Evolutionary conservation across 1,140 invertebrate species (phyloP), one percentile per base, ranked within the genome.

Genomic region (Drosophila tristis): DNA sequence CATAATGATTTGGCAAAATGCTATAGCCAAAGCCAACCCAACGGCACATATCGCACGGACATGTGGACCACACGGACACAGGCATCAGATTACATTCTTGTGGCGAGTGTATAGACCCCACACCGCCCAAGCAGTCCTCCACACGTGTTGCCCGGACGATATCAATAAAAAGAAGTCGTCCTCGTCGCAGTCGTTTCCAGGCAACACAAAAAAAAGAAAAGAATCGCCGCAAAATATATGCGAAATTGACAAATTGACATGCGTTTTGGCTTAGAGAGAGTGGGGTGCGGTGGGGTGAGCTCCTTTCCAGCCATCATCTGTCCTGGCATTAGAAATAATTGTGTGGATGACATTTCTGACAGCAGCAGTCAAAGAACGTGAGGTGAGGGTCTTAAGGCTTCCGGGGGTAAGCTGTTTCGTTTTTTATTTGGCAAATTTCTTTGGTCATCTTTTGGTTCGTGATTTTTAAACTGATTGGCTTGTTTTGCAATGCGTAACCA

Each of bases 11-110:
- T 84, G 76, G 66, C 78, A 80, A 51, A 29, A 50, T 62, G 35
- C 47, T 31, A 51, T 62, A 31, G 63, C 55, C 63, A 65, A 66
- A 31, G 31, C 53, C 42, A 53, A 54, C 42, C 74, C 65, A 58
- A 65, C 45, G 54, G 31, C 23, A 25, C 23, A 25, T 25, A 57
- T 68, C 45, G 54, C 49, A 50, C 59, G 44, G 16, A 61, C 56
- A 71, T 45, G 45, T 59, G 57, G 57, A 72, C 60, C 35, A 55
- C 47, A 59, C 56, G 82, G 78, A 86, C 82, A 82, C 53, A 50
- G 84, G 84, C 70, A 87, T 87, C 84, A 87, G 82, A 87, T 87
- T 87, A 89, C 82, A 87, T 89, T 87, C 84, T 87, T 89, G 84
- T 89, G 82, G 82, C 67, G 71, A 62, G 50, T 39, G 35, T 73